Percentiles rank a stretch among this genome's conserved stretches.
phyloP scores from a whole-genome alignment of 1,140 invertebrate genomes.

The Antheraea pernyi region DNA sequence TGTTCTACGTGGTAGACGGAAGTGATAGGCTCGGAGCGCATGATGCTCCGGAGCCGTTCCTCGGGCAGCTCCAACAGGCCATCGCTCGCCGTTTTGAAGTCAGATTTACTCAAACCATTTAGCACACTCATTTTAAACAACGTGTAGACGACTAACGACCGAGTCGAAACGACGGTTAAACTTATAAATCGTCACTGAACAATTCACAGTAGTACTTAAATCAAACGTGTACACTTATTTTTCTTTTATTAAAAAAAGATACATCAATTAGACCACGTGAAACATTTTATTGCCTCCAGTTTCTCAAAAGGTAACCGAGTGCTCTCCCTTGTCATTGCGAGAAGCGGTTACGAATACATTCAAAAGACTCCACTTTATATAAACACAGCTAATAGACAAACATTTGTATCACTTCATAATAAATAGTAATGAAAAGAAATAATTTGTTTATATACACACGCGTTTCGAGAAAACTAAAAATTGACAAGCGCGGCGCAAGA shows the following conservation, averaged over 20 bases:
- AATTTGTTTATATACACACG: slow-evolving; percentile 76
- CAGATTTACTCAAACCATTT: slow-evolving; percentile 71
- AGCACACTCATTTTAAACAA: slow-evolving; percentile 76
- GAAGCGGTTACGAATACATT: slow-evolving; percentile 67
- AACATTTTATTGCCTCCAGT: slow-evolving; percentile 77
- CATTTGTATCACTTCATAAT: slow-evolving; percentile 74
- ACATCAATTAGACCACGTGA: slow-evolving; percentile 70
- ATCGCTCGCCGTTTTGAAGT: slow-evolving; percentile 79
- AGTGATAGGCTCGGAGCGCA: slow-evolving; percentile 82
- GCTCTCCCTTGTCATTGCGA: slow-evolving; percentile 77
- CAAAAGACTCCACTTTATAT: slow-evolving; percentile 57
- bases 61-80: slow-evolving; percentile 82
- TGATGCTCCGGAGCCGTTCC: slow-evolving; percentile 80
- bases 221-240: slow-evolving; percentile 71
- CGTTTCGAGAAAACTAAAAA: slow-evolving; percentile 69
- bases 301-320: slow-evolving; percentile 76
- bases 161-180: slow-evolving; percentile 51
- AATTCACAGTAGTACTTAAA: slow-evolving; percentile 72
- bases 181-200: slow-evolving; percentile 64
- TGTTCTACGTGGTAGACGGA: slow-evolving; percentile 85
- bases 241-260: slow-evolving; percentile 35
- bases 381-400: slow-evolving; percentile 67
- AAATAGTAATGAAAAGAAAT: slow-evolving; percentile 65
- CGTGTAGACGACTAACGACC: slow-evolving; percentile 72
- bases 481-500: slow-evolving; percentile 69